phyloP scores from a whole-genome alignment of 2,797 vertebrate species.

The Mus minutoides region DNA sequence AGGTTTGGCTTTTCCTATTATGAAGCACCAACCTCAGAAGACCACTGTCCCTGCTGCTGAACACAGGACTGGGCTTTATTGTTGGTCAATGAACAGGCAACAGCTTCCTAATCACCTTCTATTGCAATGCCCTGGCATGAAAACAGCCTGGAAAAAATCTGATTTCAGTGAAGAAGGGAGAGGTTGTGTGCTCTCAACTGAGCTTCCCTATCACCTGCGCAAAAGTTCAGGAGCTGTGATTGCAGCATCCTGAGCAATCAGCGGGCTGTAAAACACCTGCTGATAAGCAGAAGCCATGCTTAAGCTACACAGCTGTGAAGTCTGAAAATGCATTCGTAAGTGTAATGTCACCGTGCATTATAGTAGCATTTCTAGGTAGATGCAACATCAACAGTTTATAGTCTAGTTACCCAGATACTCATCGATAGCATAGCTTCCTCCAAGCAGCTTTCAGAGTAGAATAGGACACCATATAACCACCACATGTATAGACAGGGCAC shows the following conservation, averaged over 20 bases:
- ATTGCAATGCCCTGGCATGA: not conserved
- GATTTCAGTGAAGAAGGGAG: not conserved
- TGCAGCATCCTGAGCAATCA: conserved; percentile 2
- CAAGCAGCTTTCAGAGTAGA: not conserved
- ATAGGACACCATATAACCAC: conserved; percentile 18
- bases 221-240: not conserved
- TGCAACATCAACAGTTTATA: conserved; percentile 49
- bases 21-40: not conserved
- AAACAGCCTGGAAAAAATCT: not conserved
- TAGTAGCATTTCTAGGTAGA: conserved; percentile 34
- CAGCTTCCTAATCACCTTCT: not conserved
- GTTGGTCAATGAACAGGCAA: not conserved
- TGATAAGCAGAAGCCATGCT: not conserved
- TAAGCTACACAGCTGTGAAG: conserved; percentile 19
- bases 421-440: conserved; percentile 22
- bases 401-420: not conserved
- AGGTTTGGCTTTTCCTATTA: not conserved
- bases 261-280: not conserved
- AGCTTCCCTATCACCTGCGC: not conserved
- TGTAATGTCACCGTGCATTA: conserved; percentile 39
- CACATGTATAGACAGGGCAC: conserved; percentile 44
- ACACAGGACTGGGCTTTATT: not conserved
- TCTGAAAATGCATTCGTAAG: conserved; percentile 45
- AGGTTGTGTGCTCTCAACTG: not conserved
- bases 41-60: not conserved